phyloP scores from a whole-genome alignment of 2,888 invertebrate genomes.

The Bellardia bayeri region DNA sequence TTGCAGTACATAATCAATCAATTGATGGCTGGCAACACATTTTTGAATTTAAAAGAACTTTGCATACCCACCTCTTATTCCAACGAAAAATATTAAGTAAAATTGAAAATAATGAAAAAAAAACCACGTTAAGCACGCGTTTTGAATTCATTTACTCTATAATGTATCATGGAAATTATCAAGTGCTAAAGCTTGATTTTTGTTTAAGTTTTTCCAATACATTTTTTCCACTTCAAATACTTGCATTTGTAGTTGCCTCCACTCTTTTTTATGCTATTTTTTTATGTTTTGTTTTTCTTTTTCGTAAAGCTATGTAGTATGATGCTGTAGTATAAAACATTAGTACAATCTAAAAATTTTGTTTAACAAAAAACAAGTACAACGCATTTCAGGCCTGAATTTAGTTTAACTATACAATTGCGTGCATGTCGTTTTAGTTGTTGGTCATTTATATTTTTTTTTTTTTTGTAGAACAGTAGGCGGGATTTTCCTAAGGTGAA shows the following conservation, averaged over 20 bases:
- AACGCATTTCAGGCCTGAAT: conserved; percentile 35
- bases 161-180: conserved; percentile 73
- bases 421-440: conserved; percentile 53
- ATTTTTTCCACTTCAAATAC: conserved; percentile 54
- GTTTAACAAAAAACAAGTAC: conserved; percentile 53
- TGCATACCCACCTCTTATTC: neutral
- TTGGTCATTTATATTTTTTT: neutral
- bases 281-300: neutral
- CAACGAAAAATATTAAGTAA: conserved; percentile 19
- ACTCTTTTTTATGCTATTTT: neutral
- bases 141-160: conserved; percentile 68
- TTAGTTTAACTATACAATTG: conserved; percentile 56
- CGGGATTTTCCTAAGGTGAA: conserved; percentile 74
- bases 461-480: conserved; percentile 68
- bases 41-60: neutral
- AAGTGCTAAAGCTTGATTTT: conserved; percentile 72
- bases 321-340: conserved; percentile 22
- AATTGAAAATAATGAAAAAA: conserved; percentile 27
- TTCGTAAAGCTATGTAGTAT: conserved; percentile 3
- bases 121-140: conserved; percentile 72
- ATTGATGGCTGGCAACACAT: too few species aligned
- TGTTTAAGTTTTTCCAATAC: conserved; percentile 70
- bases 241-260: conserved; percentile 44
- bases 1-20: too few species aligned
- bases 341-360: conserved; percentile 66